A percentile compares a stretch with the other conserved stretches of the same genome.
Conservation (phyloP, 2,797 vertebrate genomes). For the Falco biarmicus region DNA sequence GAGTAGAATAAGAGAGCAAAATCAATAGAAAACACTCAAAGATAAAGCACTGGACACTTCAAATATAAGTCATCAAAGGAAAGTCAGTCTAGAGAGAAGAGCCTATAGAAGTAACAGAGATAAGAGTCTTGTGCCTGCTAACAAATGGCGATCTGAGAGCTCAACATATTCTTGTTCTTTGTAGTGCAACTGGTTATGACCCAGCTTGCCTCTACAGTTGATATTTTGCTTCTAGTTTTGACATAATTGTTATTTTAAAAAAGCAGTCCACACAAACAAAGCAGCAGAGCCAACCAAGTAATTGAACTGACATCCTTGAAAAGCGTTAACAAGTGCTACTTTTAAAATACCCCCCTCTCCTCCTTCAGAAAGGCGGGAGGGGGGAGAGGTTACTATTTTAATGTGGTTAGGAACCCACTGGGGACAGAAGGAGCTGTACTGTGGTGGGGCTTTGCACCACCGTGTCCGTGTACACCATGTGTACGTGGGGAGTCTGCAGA, state of each 20-base stretch:
- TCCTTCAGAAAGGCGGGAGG: not conserved
- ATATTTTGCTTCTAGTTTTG: conserved; percentile 39
- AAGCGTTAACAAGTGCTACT: not conserved
- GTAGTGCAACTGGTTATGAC: conserved; percentile 11
- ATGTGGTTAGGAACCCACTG: not conserved
- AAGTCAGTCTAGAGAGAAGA: not conserved
- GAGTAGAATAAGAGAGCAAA: not conserved
- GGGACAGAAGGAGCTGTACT: not conserved
- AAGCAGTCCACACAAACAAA: conserved; percentile 13
- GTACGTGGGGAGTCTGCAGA: not conserved
- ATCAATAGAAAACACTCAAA: conserved; percentile 44
- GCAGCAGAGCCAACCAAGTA: conserved; percentile 10
- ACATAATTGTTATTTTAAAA: not conserved
- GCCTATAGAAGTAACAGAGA: not conserved
- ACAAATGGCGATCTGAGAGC: not conserved
- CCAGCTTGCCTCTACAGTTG: conserved; percentile 20
- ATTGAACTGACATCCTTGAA: conserved; percentile 7
- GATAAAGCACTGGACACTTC: conserved; percentile 33
- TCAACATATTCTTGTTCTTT: conserved; percentile 15
- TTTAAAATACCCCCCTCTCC: not conserved
- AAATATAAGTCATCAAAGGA: conserved; percentile 58
- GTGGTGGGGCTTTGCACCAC: not conserved
- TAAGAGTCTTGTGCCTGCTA: not conserved
- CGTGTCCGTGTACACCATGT: rapidly evolving
- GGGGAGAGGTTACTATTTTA: not conserved